phyloP scores from a whole-genome alignment of 2,113 vertebrate species.

The Paramisgurnus dabryanus region DNA sequence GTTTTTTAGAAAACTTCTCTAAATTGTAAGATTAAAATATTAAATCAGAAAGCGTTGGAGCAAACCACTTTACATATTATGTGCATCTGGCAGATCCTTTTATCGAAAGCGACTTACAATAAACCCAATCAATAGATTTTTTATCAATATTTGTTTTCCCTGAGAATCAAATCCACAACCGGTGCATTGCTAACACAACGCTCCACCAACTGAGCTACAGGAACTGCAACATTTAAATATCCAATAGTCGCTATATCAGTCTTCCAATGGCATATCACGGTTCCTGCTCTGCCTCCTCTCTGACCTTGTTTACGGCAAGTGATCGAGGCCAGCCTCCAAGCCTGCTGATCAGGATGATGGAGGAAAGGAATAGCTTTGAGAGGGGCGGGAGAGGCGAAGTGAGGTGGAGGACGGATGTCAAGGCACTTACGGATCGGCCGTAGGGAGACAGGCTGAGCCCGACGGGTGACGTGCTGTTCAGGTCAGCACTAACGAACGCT shows the following conservation, averaged over 20 bases:
- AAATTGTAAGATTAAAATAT: no score
- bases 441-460: constrained; percentile 80
- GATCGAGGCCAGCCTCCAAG: constrained; percentile 77
- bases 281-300: constrained; percentile 45
- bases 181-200: no score
- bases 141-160: no score
- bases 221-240: neutral
- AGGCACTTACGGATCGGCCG: constrained; percentile 79
- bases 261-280: neutral
- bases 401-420: constrained; percentile 60
- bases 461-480: constrained; percentile 79
- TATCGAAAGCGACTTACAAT: no score
- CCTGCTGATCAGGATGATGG: constrained; percentile 54
- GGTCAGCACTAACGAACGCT: constrained; percentile 76
- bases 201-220: no score
- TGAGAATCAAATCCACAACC: no score
- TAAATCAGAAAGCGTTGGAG: no score
- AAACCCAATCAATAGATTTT: no score
- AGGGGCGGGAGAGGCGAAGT: constrained; percentile 65
- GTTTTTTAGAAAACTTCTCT: neutral
- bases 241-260: neutral
- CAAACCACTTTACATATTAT: no score
- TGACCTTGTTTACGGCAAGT: constrained; percentile 52
- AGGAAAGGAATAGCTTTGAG: constrained; percentile 69
- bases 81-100: no score